Evolutionary conservation across 2,888 invertebrate genomes (phyloP), one percentile per base, ranked within the genome.

Genomic region (Limenitis camilla): DNA sequence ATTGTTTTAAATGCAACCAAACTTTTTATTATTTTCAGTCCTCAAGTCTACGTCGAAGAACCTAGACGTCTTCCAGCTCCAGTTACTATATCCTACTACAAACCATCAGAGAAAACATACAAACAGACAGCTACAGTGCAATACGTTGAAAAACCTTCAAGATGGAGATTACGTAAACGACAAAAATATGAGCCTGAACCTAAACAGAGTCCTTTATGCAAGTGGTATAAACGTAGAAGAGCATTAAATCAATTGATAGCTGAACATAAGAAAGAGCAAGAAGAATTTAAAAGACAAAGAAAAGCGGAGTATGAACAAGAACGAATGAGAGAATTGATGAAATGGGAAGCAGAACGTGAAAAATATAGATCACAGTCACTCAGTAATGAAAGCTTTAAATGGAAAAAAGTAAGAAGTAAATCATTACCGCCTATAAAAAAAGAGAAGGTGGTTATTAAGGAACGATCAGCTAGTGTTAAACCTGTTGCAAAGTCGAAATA

Each of bases 211-310:
- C 35, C 44, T 19, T 11, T 70, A 29, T 65, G 63, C 40, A 46
- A 54, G 9, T 71, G 74, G 74, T 68, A 64, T 46, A 61, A 55
- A 46, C 59, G 58, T 11, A 59, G 57, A 10, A 64, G 59, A 40
- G 65, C 66, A 5, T 48, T 62, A n/a, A 67, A 54, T 30, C 43
- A 62, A 30, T 44, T 64, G 38, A 33, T 47, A 30, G 31, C 48
- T 27, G 54, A 61, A 52, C 52, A 53, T 9, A 50, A 60, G 29
- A 54, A 52, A 7, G 52, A 66, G 30, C 46, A 56, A 49, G 52
- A 56, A 9, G 50, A 49, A 53, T 28, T 55, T 42, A 40, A 52
- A 54, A 45, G 40, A 43, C 54, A 36, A 40, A 36, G 36, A 51
- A 44, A 42, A 32, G 56, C 61, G 5, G 53, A 57, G 28, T 55